Evolutionary conservation across 2,888 invertebrate species (phyloP).

Genomic region (Apamea monoglypha): DNA sequence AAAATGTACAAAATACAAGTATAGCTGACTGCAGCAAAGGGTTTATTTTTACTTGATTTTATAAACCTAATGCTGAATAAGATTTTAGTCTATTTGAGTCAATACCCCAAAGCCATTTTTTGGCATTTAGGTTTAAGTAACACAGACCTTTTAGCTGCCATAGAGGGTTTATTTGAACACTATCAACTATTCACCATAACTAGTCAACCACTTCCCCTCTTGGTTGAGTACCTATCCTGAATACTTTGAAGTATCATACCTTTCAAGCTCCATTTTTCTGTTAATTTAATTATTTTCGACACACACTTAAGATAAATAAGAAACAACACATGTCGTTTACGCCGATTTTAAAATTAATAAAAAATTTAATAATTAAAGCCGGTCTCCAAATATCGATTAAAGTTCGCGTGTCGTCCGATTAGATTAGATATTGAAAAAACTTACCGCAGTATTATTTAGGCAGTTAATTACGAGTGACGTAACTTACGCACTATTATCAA

Average conservation of each 20-base stretch:
- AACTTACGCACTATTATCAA: slow-evolving; percentile 48
- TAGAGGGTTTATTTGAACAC: neutral
- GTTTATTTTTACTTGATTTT: neutral
- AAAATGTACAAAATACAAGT: neutral
- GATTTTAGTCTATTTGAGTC: neutral
- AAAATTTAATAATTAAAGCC: slow-evolving; percentile 25
- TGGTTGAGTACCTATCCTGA: neutral
- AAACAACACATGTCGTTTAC: slow-evolving; percentile 23
- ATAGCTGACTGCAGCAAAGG: neutral
- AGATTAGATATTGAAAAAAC: slow-evolving; percentile 58
- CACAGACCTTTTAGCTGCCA: slow-evolving; percentile 26
- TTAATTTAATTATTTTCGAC: slow-evolving; percentile 30
- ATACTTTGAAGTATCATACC: slow-evolving; percentile 29
- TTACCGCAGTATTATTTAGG: slow-evolving; percentile 51
- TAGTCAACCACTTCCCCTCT: neutral
- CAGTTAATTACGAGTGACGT: slow-evolving; percentile 62
- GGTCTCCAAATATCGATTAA: slow-evolving; percentile 50
- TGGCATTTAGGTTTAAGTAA: neutral
- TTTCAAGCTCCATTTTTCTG: slow-evolving; percentile 40
- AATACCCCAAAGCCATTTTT: neutral
- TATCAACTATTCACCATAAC: neutral
- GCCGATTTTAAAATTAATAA: slow-evolving; percentile 20
- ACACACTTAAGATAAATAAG: slow-evolving; percentile 38
- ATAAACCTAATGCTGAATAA: neutral
- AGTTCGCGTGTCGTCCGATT: slow-evolving; percentile 44